Percentiles rank a stretch among this genome's conserved stretches.
Evolutionary conservation across 2,113 vertebrate genomes (phyloP).

Genomic region (Vicugna pacos): DNA sequence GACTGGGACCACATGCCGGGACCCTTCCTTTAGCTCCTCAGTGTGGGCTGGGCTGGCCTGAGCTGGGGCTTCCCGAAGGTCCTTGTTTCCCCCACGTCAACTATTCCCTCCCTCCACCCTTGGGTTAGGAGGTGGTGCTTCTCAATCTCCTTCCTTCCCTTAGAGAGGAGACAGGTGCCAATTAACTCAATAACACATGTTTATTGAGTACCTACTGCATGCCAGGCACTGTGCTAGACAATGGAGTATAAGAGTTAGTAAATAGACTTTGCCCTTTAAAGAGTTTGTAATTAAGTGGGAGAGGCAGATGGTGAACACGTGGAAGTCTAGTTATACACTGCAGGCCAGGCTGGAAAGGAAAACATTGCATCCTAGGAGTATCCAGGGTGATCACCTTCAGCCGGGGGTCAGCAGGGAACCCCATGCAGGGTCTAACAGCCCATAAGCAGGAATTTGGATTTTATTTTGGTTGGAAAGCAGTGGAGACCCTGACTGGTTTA

Average conservation of each 20-base stretch:
- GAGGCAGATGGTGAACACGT: not conserved
- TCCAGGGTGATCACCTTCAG: not conserved
- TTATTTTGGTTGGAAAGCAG: not conserved
- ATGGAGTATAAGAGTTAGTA: not conserved
- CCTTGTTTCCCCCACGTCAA: not conserved
- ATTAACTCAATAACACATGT: not conserved
- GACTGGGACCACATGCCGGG: not conserved
- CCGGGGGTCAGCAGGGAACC: not conserved
- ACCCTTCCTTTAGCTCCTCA: not conserved
- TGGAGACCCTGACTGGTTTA: not conserved
- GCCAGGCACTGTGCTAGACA: not conserved
- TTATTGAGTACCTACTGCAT: not conserved
- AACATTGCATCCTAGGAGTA: not conserved
- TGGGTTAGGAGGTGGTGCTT: not conserved
- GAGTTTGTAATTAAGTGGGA: not conserved
- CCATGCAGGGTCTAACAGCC: not conserved
- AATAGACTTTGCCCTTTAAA: not conserved
- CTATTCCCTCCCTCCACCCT: not conserved
- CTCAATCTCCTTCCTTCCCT: not conserved
- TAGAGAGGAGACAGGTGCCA: not conserved
- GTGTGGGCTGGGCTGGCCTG: not conserved
- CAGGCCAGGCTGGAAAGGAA: not conserved
- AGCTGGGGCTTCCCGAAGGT: not conserved
- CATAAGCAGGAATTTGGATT: not conserved
- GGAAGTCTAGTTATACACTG: no score